Conservation (phyloP, 2,113 vertebrate genomes). For the Guaruba guarouba region DNA sequence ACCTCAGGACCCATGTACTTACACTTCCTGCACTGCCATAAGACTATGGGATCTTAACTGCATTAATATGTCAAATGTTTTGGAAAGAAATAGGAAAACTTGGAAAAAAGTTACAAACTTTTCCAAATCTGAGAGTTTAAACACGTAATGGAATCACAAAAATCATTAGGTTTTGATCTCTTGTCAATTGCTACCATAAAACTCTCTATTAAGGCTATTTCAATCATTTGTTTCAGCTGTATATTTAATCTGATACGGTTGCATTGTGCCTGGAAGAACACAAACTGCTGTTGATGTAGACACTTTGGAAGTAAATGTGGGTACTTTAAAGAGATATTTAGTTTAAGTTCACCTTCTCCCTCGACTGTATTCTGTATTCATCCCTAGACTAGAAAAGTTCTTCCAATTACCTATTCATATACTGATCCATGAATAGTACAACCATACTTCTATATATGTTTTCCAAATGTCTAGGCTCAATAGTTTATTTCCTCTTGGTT, state of each 20-base stretch:
- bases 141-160: not conserved
- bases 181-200: not conserved
- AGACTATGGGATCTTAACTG: not conserved
- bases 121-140: not conserved
- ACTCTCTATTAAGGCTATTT: not conserved
- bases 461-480: slow-evolving; percentile 44
- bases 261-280: not conserved
- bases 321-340: not conserved
- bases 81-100: not conserved
- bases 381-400: not conserved
- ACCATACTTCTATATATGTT: slow-evolving; percentile 38
- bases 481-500: slow-evolving; percentile 35
- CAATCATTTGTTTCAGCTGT: not conserved
- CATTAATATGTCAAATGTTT: not conserved
- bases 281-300: not conserved
- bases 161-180: not conserved
- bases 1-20: not conserved
- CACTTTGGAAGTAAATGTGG: not conserved
- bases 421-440: slow-evolving; percentile 11
- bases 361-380: slow-evolving; percentile 2
- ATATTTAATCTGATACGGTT: not conserved
- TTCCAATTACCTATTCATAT: slow-evolving; percentile 43
- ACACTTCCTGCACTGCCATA: not conserved
- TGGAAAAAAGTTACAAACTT: not conserved
- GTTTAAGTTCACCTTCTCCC: not conserved